Evolutionary conservation across 2,888 invertebrate genomes (phyloP), one percentile per base, ranked within the genome.

Genomic region (Cantharis flavilabris): DNA sequence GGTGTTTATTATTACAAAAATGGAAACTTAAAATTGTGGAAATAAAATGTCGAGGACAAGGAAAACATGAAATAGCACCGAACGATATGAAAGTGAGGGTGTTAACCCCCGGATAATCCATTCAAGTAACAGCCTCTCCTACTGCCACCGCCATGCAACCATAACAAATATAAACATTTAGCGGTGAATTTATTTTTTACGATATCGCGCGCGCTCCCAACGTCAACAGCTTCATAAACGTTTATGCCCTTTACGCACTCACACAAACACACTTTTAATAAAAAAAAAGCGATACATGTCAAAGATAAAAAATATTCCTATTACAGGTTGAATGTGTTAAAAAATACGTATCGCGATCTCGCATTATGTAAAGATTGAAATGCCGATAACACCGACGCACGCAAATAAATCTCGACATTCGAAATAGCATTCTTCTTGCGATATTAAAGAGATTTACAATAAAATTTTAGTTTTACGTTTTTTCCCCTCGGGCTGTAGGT

Each of bases 91-190:
- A 75, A 75, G 71, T 75, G 49, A 74, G 71, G 75, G 71, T 75
- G 75, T 75, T 75, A 75, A 75, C 75, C 75, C 75, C 69, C n/a
- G 49, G 75, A 71, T 74, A 74, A 74, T 74, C 74, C 64, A 74
- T 75, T 75, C 71, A 71, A 75, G 71, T 71, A 9, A 69, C 71
- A 71, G 65, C 71, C 18, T 75, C 49, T 49, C 49, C 49, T n/a
- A n/a, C n/a, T 49, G 49, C 49, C 49, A 49, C 33, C 13, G 13
- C 13, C 33, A 13, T 33, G 13, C 49, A 49, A 49, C 49, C 75
- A 75, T 75, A 71, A 75, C 75, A 71, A 75, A 75, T 71, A 75
- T 71, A 64, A 75, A 75, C 75, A 71, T 75, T 75, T 71, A 71
- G 75, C 30, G 23, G 67, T 26, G 64, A 71, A 75, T 75, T 75